phyloP scores from a whole-genome alignment of 2,113 vertebrate genomes.

The Gymnorhina tibicen region DNA sequence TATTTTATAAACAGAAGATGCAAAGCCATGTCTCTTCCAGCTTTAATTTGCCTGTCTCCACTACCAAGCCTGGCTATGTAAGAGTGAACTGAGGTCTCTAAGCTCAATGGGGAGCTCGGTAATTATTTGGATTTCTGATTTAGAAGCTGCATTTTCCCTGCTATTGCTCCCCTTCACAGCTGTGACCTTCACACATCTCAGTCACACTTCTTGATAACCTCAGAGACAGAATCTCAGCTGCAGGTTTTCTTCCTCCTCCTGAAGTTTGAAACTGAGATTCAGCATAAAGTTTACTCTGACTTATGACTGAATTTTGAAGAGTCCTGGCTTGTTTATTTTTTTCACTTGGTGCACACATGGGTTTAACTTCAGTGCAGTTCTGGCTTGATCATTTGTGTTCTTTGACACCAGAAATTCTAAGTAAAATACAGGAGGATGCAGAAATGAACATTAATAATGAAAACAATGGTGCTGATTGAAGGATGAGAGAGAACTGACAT shows the following conservation, averaged over 20 bases:
- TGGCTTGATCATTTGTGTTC: not conserved
- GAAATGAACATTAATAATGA: not conserved
- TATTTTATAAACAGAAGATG: not conserved
- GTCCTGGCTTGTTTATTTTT: not conserved
- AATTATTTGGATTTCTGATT: not conserved
- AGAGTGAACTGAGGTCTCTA: not conserved
- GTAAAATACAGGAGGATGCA: not conserved
- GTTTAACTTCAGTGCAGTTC: not conserved
- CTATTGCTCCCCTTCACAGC: not conserved
- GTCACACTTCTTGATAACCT: not conserved
- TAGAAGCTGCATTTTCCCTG: not conserved
- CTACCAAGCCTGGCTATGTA: not conserved
- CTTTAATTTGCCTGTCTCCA: not conserved
- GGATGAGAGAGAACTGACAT: not conserved
- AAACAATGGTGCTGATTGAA: not conserved
- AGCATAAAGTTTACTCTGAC: not conserved
- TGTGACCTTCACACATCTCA: conserved; percentile 20
- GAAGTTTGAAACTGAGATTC: not conserved
- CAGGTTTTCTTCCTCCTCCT: not conserved
- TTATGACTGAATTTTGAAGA: not conserved
- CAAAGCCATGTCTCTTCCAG: not conserved
- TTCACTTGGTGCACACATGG: not conserved
- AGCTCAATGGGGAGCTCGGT: not conserved
- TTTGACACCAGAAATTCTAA: not conserved
- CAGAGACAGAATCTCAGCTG: not conserved